phyloP scores from a whole-genome alignment of 2,113 vertebrate genomes.

The Chrysemys picta region DNA sequence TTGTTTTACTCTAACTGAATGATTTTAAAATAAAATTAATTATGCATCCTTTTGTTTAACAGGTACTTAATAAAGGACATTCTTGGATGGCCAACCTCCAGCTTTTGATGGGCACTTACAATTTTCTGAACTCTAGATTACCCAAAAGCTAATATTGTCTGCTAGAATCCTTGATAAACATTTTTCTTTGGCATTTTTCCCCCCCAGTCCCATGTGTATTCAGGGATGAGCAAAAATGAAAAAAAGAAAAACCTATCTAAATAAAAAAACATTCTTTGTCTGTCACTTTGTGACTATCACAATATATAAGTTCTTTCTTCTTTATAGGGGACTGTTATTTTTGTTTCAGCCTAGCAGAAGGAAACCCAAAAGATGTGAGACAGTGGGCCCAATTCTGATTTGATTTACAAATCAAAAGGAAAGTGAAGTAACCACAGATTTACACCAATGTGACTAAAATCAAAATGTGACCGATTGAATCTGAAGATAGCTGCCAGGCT shows the following conservation, averaged over 20 bases:
- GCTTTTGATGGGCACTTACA: not conserved
- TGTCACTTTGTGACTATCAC: not conserved
- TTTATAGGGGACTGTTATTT: accelerated
- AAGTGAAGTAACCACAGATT: not conserved
- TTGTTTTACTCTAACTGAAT: conserved; percentile 34
- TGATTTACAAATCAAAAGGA: not conserved
- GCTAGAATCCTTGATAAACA: not conserved
- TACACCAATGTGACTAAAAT: not conserved
- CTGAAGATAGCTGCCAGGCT: not conserved
- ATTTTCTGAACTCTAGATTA: not conserved
- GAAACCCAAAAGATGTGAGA: accelerated
- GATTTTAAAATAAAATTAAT: conserved; percentile 31
- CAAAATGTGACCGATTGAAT: not conserved
- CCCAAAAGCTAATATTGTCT: not conserved
- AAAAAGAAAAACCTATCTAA: not conserved
- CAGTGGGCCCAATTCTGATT: not conserved
- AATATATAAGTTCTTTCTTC: not conserved
- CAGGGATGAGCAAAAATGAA: not conserved
- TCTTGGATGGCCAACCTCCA: not conserved
- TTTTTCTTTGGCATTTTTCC: not conserved
- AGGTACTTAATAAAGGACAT: conserved; percentile 2
- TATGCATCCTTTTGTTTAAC: not conserved
- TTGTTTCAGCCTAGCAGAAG: accelerated
- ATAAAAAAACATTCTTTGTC: accelerated
- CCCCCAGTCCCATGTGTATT: accelerated